Evolutionary conservation across 1,140 invertebrate species (phyloP).

Genomic region (Papilio glaucus): DNA sequence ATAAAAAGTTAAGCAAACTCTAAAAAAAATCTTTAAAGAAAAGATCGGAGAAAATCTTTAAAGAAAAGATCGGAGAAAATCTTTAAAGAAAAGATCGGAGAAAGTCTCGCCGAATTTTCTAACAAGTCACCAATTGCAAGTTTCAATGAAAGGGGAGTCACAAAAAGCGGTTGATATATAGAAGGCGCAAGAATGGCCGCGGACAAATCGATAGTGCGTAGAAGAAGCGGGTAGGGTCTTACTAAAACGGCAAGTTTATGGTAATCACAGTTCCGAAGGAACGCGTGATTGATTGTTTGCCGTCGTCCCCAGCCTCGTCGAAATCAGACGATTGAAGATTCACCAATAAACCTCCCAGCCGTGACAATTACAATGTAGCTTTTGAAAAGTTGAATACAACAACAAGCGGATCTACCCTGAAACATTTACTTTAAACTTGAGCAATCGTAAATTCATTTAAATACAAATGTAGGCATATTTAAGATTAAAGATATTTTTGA

Average conservation of each 20-base stretch:
- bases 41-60: slow-evolving; percentile 54
- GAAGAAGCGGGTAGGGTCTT: slow-evolving; percentile 70
- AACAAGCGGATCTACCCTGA: too few species aligned
- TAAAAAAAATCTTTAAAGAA: slow-evolving; percentile 54
- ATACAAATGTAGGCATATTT: too few species aligned
- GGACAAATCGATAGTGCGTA: slow-evolving; percentile 75
- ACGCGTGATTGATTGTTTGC: slow-evolving; percentile 78
- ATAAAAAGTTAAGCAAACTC: slow-evolving; percentile 51
- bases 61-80: slow-evolving; percentile 53
- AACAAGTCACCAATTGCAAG: slow-evolving; percentile 69
- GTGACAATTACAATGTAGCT: not conserved
- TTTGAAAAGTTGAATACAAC: not conserved
- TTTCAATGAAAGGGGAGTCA: slow-evolving; percentile 73
- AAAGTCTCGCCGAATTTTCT: slow-evolving; percentile 58
- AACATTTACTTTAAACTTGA: too few species aligned
- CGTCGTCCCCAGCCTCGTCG: slow-evolving; percentile 46
- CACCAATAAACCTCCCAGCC: not conserved
- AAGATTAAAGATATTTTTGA: too few species aligned
- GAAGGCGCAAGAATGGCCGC: slow-evolving; percentile 69
- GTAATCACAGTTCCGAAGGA: slow-evolving; percentile 74
- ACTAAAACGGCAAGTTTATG: slow-evolving; percentile 80
- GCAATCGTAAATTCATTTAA: too few species aligned
- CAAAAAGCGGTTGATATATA: slow-evolving; percentile 68
- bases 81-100: slow-evolving; percentile 55
- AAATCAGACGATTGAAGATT: slow-evolving; percentile 44